These are phyloP conservation scores for Calliopsis andreniformis DNA, from an alignment of 1,140 invertebrate species.

Conservation along the genomic window DNA sequence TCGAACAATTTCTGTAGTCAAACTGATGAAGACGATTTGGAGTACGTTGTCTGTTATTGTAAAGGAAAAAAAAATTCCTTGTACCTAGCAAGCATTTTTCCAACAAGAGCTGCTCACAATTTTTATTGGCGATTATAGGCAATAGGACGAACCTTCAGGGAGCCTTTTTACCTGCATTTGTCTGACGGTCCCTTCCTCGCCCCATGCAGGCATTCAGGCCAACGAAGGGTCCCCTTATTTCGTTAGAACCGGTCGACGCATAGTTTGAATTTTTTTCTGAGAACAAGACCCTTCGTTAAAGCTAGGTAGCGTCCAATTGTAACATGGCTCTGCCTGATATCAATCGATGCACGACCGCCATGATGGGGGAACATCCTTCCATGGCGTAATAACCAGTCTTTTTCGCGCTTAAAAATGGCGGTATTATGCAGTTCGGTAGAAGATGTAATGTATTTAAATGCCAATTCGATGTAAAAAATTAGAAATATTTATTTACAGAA, in stretches of 20 bases:
- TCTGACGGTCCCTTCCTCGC: constrained; percentile 47
- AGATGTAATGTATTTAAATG: too few species aligned
- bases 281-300: not conserved
- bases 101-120: constrained; percentile 47
- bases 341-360: constrained; percentile 60
- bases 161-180: not conserved
- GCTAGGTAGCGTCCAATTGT: not conserved
- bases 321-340: not conserved
- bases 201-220: constrained; percentile 33
- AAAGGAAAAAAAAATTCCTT: not conserved
- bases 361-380: constrained; percentile 60
- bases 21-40: constrained; percentile 64
- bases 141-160: constrained; percentile 2
- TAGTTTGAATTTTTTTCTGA: constrained; percentile 55
- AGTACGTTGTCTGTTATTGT: constrained; percentile 54
- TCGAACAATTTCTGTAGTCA: constrained; percentile 60
- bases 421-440: too few species aligned
- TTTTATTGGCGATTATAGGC: constrained; percentile 50
- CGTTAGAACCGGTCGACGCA: constrained; percentile 33
- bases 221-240: constrained; percentile 3
- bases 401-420: too few species aligned
- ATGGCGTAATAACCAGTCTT: constrained; percentile 45
- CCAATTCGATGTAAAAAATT: not conserved
- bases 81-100: constrained; percentile 58
- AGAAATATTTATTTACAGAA: not conserved